Evolutionary conservation across 2,113 vertebrate genomes (phyloP).

Genomic region (Esox niger): DNA sequence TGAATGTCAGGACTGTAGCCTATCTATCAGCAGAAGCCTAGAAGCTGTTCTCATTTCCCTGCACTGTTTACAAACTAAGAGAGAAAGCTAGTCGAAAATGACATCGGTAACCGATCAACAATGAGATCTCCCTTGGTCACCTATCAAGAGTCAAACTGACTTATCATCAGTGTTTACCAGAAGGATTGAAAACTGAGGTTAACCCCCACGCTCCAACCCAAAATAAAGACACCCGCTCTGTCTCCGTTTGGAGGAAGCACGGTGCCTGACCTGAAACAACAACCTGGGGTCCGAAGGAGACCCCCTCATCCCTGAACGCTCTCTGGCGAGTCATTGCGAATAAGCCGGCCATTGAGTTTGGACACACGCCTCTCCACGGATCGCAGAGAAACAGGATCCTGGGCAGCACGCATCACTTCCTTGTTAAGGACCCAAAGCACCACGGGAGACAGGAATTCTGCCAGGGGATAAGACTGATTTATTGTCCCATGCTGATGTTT

Average conservation of each 20-base stretch:
- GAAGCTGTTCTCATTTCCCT: not conserved
- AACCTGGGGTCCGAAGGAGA: not conserved
- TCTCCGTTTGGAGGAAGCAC: not conserved
- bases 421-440: slow-evolving; percentile 2
- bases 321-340: not conserved
- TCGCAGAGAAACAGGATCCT: slow-evolving; percentile 5
- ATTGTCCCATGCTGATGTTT: not conserved
- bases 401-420: slow-evolving; percentile 2
- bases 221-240: not conserved
- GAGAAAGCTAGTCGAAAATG: not conserved
- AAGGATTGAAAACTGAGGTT: too few relatives aligned
- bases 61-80: not conserved
- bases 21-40: not conserved
- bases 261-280: not conserved
- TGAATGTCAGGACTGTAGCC: not conserved
- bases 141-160: not conserved
- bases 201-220: not conserved
- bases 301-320: not conserved
- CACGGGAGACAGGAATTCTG: slow-evolving; percentile 6
- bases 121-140: not conserved
- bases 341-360: not conserved
- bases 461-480: slow-evolving; percentile 5
- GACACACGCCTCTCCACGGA: slow-evolving; percentile 12
- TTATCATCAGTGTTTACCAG: too few relatives aligned
- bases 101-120: slow-evolving; percentile 1